phyloP scores from a whole-genome alignment of 2,797 vertebrate genomes.

The Lacerta bilineata region DNA sequence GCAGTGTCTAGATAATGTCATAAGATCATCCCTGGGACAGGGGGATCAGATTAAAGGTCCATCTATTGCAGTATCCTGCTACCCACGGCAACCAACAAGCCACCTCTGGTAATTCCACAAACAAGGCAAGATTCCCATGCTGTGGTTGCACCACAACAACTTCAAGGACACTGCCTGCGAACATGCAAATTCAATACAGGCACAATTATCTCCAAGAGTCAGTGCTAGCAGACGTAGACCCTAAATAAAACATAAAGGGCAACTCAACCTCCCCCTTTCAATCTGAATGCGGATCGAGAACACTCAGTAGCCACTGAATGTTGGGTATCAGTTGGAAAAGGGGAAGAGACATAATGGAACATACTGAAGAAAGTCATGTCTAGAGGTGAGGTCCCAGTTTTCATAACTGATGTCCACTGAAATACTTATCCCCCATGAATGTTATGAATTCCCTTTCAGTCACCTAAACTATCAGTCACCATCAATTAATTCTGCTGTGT shows the following conservation, averaged over 20 bases:
- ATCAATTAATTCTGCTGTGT: neutral
- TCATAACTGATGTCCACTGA: neutral
- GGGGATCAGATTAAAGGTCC: neutral
- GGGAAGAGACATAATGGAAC: neutral
- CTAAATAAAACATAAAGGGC: no score
- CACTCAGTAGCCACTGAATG: neutral
- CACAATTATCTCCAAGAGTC: neutral
- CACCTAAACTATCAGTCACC: no score
- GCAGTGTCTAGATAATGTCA: neutral
- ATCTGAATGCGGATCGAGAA: neutral
- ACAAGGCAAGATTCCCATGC: neutral
- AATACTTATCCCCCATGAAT: neutral
- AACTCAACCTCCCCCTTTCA: no score
- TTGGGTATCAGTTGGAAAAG: neutral
- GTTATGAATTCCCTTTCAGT: neutral
- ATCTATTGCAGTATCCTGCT: neutral
- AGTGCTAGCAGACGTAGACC: neutral
- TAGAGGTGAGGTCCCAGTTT: neutral
- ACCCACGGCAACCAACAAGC: neutral
- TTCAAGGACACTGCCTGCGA: neutral
- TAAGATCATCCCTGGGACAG: neutral
- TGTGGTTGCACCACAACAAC: neutral
- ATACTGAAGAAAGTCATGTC: neutral
- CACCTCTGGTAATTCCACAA: neutral
- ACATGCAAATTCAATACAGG: neutral